Evolutionary conservation across 2,797 vertebrate genomes (phyloP), one percentile per base, ranked within the genome.

Genomic region (Microctenopoma steveboyesi): DNA sequence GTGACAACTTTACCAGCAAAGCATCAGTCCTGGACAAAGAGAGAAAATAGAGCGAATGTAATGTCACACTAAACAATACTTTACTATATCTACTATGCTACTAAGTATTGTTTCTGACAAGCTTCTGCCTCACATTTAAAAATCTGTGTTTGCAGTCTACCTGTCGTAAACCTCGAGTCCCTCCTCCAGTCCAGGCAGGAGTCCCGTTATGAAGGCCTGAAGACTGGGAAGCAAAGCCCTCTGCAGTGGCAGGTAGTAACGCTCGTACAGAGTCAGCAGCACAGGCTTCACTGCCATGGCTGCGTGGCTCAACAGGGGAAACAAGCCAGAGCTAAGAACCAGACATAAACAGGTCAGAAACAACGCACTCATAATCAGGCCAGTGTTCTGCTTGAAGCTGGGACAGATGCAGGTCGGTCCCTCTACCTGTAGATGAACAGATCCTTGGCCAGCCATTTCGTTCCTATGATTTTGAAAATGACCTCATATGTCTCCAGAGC

Each of bases 401-500:
- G 14, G 12, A 49, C 18, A 54, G 0, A 33, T 16, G 13, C 4
- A 22, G 5, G 25, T 9, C 27, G 22, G 18, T 39, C 68, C 55
- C 13, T 35, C 67, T 76, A 98, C 98, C 98, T 99, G 96, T 99
- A 99, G 18, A 99, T 91, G 84, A 99, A 98, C 70, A 99, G 93
- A 87, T 99, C 98, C 86, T 95, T 98, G 84, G 98, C 95, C 61
- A 99, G 94, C 95, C 97, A 98, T 97, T 96, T 98, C 78, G 95
- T 96, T 15, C 97, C 98, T 15, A 99, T 97, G 54, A 99, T 99
- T 93, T 99, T 99, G 67, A 99, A 99, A 90, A 99, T 96, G 60
- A 99, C 94, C 86, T 99, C 98, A 1, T 99, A 99, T 18, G 97
- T 98, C 87, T 99, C 98, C n/a, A 99, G 90, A 43, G 98, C 98